A percentile compares a stretch with the other conserved stretches of the same genome.
Conservation (phyloP, 2,113 vertebrate species). For the Leptobrachium leishanense region DNA sequence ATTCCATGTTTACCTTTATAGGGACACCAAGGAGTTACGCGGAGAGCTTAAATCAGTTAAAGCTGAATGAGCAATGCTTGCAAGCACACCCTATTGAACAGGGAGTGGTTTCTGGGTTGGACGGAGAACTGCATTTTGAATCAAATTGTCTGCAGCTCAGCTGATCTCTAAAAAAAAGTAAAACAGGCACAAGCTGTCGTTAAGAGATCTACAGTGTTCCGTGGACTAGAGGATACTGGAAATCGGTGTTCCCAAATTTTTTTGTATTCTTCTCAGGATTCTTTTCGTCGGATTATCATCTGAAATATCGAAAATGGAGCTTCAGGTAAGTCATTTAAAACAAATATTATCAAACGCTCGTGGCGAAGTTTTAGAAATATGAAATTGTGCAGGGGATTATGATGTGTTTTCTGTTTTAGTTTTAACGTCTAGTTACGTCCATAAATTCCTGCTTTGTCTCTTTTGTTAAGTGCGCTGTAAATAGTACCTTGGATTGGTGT, state of each 20-base stretch:
- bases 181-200: conserved; percentile 18
- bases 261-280: background rate
- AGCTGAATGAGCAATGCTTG: conserved; percentile 27
- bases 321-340: conserved; percentile 21
- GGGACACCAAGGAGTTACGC: conserved; percentile 28
- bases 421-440: background rate
- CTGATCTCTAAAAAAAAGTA: conserved; percentile 21
- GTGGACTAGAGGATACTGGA: background rate
- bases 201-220: conserved; percentile 9
- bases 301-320: conserved; percentile 26
- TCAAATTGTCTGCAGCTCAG: conserved; percentile 35
- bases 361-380: too few species aligned
- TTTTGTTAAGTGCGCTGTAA: background rate
- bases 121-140: conserved; percentile 27
- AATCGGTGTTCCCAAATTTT: background rate
- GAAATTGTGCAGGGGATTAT: too few species aligned
- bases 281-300: background rate
- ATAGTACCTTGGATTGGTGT: background rate
- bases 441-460: background rate
- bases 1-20: conserved; percentile 46
- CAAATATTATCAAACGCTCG: background rate
- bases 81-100: conserved; percentile 42
- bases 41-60: conserved; percentile 42
- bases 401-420: too few species aligned
- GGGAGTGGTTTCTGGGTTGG: conserved; percentile 42